These are phyloP conservation scores for Endomychus coccineus DNA, from an alignment of 2,888 invertebrate genomes.

Conservation along the genomic window DNA sequence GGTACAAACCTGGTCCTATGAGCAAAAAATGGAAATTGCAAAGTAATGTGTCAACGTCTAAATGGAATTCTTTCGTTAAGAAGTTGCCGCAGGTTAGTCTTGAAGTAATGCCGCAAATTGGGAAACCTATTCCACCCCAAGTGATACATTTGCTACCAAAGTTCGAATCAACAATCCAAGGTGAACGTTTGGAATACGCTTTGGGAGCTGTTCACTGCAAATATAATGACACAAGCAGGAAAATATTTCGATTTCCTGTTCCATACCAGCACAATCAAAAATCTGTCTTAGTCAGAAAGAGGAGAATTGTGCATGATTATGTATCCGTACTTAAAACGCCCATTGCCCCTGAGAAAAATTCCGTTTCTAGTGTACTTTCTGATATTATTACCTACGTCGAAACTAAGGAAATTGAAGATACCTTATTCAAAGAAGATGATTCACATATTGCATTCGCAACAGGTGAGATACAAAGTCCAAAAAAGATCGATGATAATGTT, in stretches of 20 bases:
- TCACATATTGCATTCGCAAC: constrained; percentile 11
- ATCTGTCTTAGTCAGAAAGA: constrained; percentile 46
- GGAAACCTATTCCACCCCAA: constrained; percentile 44
- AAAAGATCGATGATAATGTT: neutral
- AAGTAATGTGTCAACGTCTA: neutral
- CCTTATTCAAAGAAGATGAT: constrained; percentile 44
- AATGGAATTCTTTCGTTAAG: constrained; percentile 44
- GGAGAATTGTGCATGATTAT: neutral
- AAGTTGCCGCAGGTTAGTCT: constrained; percentile 48
- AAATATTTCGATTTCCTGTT: constrained; percentile 50
- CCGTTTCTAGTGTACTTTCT: constrained; percentile 40
- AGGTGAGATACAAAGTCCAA: neutral
- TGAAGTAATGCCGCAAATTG: constrained; percentile 46
- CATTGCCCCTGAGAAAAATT: constrained; percentile 10
- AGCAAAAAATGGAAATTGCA: constrained; percentile 28
- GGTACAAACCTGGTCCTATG: constrained; percentile 54
- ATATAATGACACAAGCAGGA: constrained; percentile 8
- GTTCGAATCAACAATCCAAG: constrained; percentile 43
- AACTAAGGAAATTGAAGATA: constrained; percentile 52
- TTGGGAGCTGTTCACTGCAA: constrained; percentile 45
- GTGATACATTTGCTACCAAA: constrained; percentile 44
- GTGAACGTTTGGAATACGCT: constrained; percentile 51
- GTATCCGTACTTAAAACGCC: constrained; percentile 17
- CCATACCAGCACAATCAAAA: constrained; percentile 53
- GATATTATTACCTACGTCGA: constrained; percentile 55